Evolutionary conservation across 2,797 vertebrate genomes (phyloP).

Genomic region (Siniperca scherzeri): DNA sequence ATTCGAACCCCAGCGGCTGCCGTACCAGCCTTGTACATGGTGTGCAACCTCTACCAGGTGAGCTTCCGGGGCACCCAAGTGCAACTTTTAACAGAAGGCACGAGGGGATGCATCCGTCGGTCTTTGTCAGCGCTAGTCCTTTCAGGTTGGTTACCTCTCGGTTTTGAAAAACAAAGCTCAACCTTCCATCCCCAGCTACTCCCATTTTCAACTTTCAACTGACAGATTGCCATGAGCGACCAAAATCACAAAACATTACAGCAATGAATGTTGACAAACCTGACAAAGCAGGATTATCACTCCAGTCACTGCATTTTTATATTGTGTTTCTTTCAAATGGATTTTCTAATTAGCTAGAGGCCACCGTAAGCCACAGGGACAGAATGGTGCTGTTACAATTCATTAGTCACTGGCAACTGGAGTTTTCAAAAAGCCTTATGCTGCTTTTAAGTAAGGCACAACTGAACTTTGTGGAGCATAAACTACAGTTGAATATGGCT

Average conservation of each 20-base stretch:
- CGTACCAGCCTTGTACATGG: too few relatives aligned
- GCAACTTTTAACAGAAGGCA: background rate
- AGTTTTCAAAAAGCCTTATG: background rate
- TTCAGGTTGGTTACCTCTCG: background rate
- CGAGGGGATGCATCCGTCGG: background rate
- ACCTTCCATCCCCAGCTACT: background rate
- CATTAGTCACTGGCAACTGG: background rate
- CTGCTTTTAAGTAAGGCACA: background rate
- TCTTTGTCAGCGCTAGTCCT: background rate
- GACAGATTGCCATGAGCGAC: background rate
- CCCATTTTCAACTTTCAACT: background rate
- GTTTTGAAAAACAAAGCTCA: background rate
- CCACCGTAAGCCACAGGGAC: too few relatives aligned
- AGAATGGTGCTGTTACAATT: background rate
- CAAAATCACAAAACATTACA: background rate
- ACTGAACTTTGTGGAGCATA: conserved; percentile 7
- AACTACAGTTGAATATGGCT: conserved; percentile 29
- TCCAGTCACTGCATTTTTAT: background rate
- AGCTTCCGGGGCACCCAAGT: background rate
- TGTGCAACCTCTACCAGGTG: too few relatives aligned
- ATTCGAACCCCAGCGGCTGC: too few relatives aligned
- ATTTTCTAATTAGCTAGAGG: background rate
- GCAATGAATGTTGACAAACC: background rate
- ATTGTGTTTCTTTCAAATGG: background rate
- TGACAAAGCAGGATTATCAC: background rate